Evolutionary conservation across 2,888 invertebrate species (phyloP).

Genomic region (Gnatocerus cornutus): DNA sequence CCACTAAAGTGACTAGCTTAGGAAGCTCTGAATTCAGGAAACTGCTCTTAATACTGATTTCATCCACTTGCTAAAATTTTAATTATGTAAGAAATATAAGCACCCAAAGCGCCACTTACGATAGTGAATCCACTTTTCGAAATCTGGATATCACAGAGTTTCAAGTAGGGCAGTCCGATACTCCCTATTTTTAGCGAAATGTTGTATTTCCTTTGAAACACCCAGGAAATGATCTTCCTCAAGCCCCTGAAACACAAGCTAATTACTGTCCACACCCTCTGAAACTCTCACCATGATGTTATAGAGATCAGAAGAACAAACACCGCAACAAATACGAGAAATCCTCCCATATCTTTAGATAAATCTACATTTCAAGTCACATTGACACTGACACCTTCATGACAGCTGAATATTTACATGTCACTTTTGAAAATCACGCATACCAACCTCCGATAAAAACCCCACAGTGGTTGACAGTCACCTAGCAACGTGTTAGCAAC

Average conservation of each 20-base stretch:
- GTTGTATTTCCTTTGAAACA: slow-evolving; percentile 85
- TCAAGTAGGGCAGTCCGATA: slow-evolving; percentile 86
- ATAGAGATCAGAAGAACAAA: slow-evolving; percentile 55
- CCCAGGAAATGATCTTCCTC: slow-evolving; percentile 85
- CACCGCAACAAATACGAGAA: slow-evolving; percentile 55
- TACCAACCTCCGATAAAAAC: slow-evolving; percentile 15
- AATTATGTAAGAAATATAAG: slow-evolving; percentile 3
- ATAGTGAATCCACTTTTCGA: slow-evolving; percentile 79
- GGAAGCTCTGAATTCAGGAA: slow-evolving; percentile 91
- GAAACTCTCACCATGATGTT: slow-evolving; percentile 67
- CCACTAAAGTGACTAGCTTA: slow-evolving; percentile 87
- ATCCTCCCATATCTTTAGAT: slow-evolving; percentile 53
- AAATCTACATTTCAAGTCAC: slow-evolving; percentile 21
- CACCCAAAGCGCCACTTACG: slow-evolving; percentile 59
- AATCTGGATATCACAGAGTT: slow-evolving; percentile 85
- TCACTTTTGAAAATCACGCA: slow-evolving; percentile 22
- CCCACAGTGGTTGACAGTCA: neutral
- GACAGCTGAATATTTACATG: slow-evolving; percentile 37
- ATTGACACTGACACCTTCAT: slow-evolving; percentile 33
- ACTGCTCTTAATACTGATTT: slow-evolving; percentile 89
- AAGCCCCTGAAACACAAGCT: slow-evolving; percentile 77
- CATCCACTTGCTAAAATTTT: slow-evolving; percentile 85
- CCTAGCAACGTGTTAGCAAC: slow-evolving; percentile 36
- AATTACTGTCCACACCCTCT: neutral
- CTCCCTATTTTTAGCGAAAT: slow-evolving; percentile 86